Conservation (phyloP, 1,140 invertebrate species). For the Antheraea pernyi region DNA sequence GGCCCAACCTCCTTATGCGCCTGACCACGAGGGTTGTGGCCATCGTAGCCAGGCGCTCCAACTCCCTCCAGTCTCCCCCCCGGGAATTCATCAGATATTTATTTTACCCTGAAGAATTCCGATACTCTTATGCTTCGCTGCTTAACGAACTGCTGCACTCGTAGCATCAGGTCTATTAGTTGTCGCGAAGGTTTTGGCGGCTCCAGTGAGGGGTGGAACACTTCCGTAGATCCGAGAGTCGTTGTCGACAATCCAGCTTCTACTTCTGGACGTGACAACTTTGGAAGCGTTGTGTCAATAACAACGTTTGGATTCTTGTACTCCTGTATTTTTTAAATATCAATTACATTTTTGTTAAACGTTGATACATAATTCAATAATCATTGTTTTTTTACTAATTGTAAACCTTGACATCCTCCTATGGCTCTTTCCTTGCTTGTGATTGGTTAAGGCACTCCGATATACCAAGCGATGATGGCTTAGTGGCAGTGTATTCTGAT, state of each 20-base stretch:
- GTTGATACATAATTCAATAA: no score
- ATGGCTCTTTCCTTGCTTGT: no score
- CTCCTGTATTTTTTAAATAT: conserved; percentile 51
- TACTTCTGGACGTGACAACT: conserved; percentile 82
- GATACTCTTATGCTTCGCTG: conserved; percentile 81
- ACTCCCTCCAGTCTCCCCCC: no score
- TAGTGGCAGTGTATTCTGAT: no score
- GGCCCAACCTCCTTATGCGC: no score
- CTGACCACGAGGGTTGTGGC: no score
- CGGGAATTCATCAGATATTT: no score
- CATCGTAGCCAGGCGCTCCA: no score
- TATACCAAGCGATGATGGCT: no score
- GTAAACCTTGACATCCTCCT: neutral
- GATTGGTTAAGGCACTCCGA: no score
- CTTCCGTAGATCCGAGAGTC: conserved; percentile 77
- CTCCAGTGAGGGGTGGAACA: conserved; percentile 80
- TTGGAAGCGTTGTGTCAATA: conserved; percentile 83
- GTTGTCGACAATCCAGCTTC: conserved; percentile 74
- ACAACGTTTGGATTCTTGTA: conserved; percentile 73
- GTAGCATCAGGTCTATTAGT: conserved; percentile 71
- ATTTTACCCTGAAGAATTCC: conserved; percentile 82
- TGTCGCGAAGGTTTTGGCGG: conserved; percentile 57
- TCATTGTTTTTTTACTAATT: no score
- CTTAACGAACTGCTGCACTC: conserved; percentile 81
- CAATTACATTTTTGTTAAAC: no score